Evolutionary conservation across 1,140 invertebrate species (phyloP).

Genomic region (Tetramorium parvispinum): DNA sequence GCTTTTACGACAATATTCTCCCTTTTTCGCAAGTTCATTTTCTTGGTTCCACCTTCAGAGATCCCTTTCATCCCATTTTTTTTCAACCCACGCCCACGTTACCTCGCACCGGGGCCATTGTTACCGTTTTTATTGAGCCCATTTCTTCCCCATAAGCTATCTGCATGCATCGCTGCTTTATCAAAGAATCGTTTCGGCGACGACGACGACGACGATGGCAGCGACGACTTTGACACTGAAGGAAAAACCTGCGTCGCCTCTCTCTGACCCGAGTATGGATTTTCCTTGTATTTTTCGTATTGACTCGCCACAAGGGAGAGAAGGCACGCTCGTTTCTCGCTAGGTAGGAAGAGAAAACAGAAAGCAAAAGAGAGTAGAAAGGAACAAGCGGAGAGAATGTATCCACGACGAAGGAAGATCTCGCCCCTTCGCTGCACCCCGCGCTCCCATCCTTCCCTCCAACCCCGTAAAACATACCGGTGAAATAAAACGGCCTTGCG

Average conservation of each 20-base stretch:
- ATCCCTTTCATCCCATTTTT: slow-evolving; percentile 3
- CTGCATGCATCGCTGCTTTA: slow-evolving; percentile 70
- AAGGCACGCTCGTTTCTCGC: background rate
- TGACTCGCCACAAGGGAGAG: slow-evolving; percentile 4
- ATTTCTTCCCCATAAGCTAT: slow-evolving; percentile 54
- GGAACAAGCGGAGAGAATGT: slow-evolving; percentile 9
- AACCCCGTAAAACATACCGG: slow-evolving; percentile 20
- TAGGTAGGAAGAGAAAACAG: background rate
- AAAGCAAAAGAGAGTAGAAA: background rate
- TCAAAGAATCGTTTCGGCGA: slow-evolving; percentile 67
- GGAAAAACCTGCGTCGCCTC: slow-evolving; percentile 25
- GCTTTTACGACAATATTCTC: background rate
- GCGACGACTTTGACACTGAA: slow-evolving; percentile 9
- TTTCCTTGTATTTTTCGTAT: slow-evolving; percentile 51
- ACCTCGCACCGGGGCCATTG: slow-evolving; percentile 55
- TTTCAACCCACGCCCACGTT: background rate
- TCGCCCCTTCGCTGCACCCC: background rate
- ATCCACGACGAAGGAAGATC: slow-evolving; percentile 9
- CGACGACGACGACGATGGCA: background rate
- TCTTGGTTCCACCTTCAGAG: background rate
- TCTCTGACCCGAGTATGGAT: background rate
- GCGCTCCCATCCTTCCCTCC: background rate
- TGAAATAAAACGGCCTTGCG: slow-evolving; percentile 37
- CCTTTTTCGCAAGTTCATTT: background rate
- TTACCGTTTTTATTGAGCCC: slow-evolving; percentile 63